Evolutionary conservation across 23 tunicate genomes (phyloP).

Genomic region (Ascidia mentula): DNA sequence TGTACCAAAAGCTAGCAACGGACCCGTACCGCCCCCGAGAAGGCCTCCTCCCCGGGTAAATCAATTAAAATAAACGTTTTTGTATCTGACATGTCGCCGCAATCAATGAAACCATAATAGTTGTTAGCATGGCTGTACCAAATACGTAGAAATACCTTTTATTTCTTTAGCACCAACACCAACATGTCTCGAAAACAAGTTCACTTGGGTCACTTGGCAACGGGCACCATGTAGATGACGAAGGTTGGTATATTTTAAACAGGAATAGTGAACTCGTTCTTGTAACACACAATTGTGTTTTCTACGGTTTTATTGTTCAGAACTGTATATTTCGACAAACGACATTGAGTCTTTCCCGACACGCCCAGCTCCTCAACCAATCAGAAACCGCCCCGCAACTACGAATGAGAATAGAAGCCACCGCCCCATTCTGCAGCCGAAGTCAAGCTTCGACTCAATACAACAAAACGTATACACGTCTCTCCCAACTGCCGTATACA

Average conservation of each 20-base stretch:
- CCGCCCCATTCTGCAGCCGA: not conserved
- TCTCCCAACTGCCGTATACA: not conserved
- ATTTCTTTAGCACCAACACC: too few relatives aligned
- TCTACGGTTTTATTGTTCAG: slow-evolving; percentile 5
- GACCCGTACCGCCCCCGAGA: not conserved
- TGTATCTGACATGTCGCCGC: too few relatives aligned
- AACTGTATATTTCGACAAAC: slow-evolving; percentile 35
- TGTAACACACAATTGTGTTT: not conserved
- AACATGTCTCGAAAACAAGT: not conserved
- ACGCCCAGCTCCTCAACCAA: not conserved
- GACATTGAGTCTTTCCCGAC: slow-evolving; percentile 59
- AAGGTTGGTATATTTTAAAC: not conserved
- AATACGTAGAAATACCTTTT: too few relatives aligned
- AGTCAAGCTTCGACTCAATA: not conserved
- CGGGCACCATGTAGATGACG: not conserved
- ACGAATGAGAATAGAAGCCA: not conserved
- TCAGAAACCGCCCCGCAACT: not conserved
- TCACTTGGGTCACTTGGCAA: not conserved
- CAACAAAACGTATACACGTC: not conserved
- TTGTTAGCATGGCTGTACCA: too few relatives aligned
- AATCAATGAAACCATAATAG: too few relatives aligned
- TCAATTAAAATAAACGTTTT: too few relatives aligned
- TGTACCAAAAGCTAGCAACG: not conserved
- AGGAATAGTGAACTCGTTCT: not conserved
- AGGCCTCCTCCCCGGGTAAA: not conserved